Percentiles rank a stretch among this genome's conserved stretches.
Conservation (phyloP, 1,140 invertebrate species). For the Heliconius himera region DNA sequence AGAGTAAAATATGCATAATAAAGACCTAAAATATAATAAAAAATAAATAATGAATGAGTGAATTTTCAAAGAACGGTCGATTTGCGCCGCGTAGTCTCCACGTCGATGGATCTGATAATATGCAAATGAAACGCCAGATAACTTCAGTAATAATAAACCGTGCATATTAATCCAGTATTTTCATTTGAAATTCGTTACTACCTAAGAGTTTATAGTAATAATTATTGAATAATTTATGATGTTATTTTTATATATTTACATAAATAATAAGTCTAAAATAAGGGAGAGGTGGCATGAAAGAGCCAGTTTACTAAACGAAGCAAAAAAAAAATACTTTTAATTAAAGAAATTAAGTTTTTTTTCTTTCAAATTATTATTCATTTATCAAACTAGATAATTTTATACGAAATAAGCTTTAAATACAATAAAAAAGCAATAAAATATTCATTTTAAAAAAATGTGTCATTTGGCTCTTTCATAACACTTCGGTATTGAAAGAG, state of each 20-base stretch:
- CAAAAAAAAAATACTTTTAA: too few relatives aligned
- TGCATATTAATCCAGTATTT: constrained; percentile 12
- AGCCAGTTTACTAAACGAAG: too few relatives aligned
- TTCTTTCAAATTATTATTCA: too few relatives aligned
- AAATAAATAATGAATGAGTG: neutral
- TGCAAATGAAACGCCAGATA: constrained; percentile 28
- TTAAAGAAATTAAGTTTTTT: too few relatives aligned
- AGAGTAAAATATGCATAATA: neutral
- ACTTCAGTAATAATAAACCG: constrained; percentile 24
- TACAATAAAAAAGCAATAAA: too few relatives aligned
- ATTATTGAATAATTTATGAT: neutral
- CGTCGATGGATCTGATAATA: constrained; percentile 32
- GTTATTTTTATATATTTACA: neutral
- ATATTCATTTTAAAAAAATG: too few relatives aligned
- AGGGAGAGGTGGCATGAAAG: too few relatives aligned
- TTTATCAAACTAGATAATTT: too few relatives aligned
- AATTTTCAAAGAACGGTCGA: constrained; percentile 7
- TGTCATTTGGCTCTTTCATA: too few relatives aligned
- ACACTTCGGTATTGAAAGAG: too few relatives aligned
- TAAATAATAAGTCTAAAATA: neutral
- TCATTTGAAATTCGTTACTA: neutral
- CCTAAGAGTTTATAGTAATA: neutral
- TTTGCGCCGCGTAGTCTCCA: constrained; percentile 4
- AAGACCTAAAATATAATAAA: neutral
- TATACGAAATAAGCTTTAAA: too few relatives aligned